Conservation (phyloP, 2,888 invertebrate genomes). For the Coleophora flavipennella region DNA sequence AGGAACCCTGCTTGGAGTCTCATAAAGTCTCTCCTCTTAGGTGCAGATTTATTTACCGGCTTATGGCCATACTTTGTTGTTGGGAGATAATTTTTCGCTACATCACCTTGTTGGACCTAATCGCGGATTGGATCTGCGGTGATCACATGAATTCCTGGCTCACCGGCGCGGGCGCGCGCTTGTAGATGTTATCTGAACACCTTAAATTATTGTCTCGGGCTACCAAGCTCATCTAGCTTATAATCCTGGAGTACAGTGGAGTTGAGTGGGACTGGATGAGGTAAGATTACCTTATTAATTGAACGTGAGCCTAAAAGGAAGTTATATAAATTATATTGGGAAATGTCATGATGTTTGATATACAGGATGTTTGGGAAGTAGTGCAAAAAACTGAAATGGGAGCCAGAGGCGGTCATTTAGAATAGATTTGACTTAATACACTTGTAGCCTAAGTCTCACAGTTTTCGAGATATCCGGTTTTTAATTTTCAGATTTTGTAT, state of each 20-base stretch:
- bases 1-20: no score
- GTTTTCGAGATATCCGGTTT: no score
- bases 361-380: no score
- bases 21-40: no score
- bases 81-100: slow-evolving; percentile 57
- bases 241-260: slow-evolving; percentile 38
- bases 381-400: no score
- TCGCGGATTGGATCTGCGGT: slow-evolving; percentile 65
- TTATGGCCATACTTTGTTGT: slow-evolving; percentile 14
- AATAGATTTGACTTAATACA: no score
- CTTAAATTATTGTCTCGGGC: slow-evolving; percentile 67
- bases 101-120: slow-evolving; percentile 55
- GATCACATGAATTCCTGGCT: slow-evolving; percentile 69
- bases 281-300: slow-evolving; percentile 14
- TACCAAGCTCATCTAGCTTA: slow-evolving; percentile 51
- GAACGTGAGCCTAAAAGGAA: no score
- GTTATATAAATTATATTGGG: no score
- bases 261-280: slow-evolving; percentile 40
- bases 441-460: no score
- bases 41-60: background rate
- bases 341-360: no score
- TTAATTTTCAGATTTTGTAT: no score
- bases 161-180: slow-evolving; percentile 55
- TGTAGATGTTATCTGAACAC: slow-evolving; percentile 69
- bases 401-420: no score